phyloP scores from a whole-genome alignment of 2,888 invertebrate genomes.

The Empis stercorea region DNA sequence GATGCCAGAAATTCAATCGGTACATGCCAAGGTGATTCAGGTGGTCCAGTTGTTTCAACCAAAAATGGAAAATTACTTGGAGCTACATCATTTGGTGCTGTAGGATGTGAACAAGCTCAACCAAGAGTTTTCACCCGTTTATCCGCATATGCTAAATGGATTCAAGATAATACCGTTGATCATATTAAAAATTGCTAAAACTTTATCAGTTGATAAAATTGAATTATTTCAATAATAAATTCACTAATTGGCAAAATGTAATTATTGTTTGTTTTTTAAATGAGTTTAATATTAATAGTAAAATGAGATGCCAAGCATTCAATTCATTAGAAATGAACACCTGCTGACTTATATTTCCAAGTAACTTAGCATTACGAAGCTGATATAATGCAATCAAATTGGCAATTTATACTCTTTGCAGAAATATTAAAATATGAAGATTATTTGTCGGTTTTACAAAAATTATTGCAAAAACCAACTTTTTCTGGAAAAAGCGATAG shows the following conservation, averaged over 20 bases:
- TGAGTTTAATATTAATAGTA: too few relatives aligned
- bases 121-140: constrained; percentile 17
- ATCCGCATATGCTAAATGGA: too few relatives aligned
- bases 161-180: background rate
- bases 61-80: background rate
- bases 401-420: too few relatives aligned
- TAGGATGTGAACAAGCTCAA: constrained; percentile 27
- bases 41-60: background rate
- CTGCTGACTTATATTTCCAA: too few relatives aligned
- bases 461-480: too few relatives aligned
- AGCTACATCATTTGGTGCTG: background rate
- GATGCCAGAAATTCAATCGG: background rate
- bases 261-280: background rate
- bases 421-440: too few relatives aligned
- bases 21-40: background rate
- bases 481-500: too few relatives aligned
- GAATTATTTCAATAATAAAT: background rate
- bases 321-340: too few relatives aligned
- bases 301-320: too few relatives aligned
- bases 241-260: background rate
- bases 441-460: too few relatives aligned
- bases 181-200: background rate
- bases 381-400: too few relatives aligned
- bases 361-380: too few relatives aligned
- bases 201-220: background rate